Conservation (phyloP, 2,888 invertebrate species). For the Drosophila tanythrix region DNA sequence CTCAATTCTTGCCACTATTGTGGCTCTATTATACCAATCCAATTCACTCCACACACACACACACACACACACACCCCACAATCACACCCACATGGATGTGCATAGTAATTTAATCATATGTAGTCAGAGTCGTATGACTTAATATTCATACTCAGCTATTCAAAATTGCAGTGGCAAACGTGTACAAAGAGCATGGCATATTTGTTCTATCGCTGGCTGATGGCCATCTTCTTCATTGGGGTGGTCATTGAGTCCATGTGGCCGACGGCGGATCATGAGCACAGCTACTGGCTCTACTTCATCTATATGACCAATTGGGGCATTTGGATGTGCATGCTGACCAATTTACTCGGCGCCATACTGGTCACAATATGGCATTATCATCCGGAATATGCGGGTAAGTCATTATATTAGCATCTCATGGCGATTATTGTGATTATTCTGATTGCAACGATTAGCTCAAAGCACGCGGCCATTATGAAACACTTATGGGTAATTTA, state of each 20-base stretch:
- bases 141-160: constrained; percentile 26
- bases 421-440: background rate
- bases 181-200: constrained; percentile 82
- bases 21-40: background rate
- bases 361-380: constrained; percentile 83
- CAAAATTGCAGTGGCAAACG: constrained; percentile 83
- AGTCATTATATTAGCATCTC: background rate
- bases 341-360: constrained; percentile 82
- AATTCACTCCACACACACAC: background rate
- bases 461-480: background rate
- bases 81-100: background rate
- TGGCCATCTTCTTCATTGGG: constrained; percentile 82
- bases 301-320: constrained; percentile 85
- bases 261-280: constrained; percentile 56
- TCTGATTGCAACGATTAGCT: background rate
- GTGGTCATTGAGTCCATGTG: constrained; percentile 82
- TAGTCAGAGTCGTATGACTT: constrained; percentile 16
- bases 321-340: constrained; percentile 83
- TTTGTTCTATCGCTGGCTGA: constrained; percentile 83
- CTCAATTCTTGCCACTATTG: background rate
- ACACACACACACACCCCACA: background rate
- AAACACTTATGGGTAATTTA: background rate
- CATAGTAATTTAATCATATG: constrained; percentile 1
- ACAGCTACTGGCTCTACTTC: constrained; percentile 81
- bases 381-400: constrained; percentile 84